Percentiles rank a stretch among this genome's conserved stretches.
Conservation (phyloP, 1,140 invertebrate genomes). For the Pararge aegeria region DNA sequence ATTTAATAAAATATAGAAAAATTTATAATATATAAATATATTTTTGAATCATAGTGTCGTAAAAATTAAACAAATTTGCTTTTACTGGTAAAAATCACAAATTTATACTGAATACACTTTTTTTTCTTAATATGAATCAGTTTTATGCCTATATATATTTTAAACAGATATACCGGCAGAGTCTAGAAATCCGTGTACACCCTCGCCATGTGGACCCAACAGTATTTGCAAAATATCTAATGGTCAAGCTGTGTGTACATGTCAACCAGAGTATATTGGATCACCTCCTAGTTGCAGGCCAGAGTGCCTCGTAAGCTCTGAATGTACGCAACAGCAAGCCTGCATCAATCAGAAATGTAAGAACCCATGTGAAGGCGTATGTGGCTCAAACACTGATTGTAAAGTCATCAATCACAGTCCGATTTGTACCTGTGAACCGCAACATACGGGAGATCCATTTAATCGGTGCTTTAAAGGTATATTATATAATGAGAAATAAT, state of each 20-base stretch:
- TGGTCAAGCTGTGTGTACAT: slow-evolving; percentile 85
- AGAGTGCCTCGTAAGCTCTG: slow-evolving; percentile 79
- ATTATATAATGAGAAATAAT: slow-evolving; percentile 32
- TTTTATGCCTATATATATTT: no score
- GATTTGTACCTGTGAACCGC: slow-evolving; percentile 77
- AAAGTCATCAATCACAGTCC: slow-evolving; percentile 80
- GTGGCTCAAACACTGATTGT: slow-evolving; percentile 81
- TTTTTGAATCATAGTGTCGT: no score
- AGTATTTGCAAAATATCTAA: slow-evolving; percentile 85
- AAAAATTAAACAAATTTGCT: no score
- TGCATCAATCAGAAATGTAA: slow-evolving; percentile 79
- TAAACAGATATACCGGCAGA: slow-evolving; percentile 42
- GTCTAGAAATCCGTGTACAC: slow-evolving; percentile 83
- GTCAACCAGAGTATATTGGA: slow-evolving; percentile 75
- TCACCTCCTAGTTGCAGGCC: slow-evolving; percentile 79
- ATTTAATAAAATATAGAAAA: not conserved
- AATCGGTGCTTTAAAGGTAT: slow-evolving; percentile 70
- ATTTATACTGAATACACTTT: no score
- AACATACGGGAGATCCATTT: slow-evolving; percentile 82
- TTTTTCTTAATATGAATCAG: not conserved
- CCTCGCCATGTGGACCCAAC: slow-evolving; percentile 89
- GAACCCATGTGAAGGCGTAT: slow-evolving; percentile 82
- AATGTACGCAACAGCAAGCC: slow-evolving; percentile 71
- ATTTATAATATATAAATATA: not conserved
- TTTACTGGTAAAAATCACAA: no score